These are phyloP conservation scores for Atrina japonica DNA, from an alignment of 2,888 invertebrate genomes.

Conservation along the genomic window DNA sequence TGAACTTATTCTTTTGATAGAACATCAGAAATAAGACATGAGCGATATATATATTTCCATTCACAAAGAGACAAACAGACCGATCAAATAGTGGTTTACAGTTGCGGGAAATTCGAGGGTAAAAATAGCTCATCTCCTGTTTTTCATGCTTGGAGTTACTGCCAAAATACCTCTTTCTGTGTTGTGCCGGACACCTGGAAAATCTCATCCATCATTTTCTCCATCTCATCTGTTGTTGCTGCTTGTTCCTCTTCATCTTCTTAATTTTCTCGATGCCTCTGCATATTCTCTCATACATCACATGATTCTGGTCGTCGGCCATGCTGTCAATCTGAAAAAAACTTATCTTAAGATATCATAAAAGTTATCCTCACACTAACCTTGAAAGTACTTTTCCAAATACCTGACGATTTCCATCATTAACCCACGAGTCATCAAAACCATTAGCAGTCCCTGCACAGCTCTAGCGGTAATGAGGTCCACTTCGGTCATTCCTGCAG, in stretches of 20 bases:
- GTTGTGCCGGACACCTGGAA: not conserved
- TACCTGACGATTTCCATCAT: slow-evolving; percentile 3
- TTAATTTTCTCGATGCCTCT: not conserved
- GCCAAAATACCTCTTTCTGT: too few relatives aligned
- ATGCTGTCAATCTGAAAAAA: slow-evolving; percentile 4
- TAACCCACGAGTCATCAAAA: slow-evolving; percentile 4
- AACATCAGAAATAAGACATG: too few relatives aligned
- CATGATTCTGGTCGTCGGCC: too few relatives aligned
- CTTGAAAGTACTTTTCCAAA: not conserved
- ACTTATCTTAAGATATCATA: not conserved
- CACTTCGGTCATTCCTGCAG: not conserved
- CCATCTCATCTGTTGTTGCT: not conserved
- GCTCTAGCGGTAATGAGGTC: not conserved
- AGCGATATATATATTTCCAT: too few relatives aligned
- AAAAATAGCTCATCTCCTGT: too few relatives aligned
- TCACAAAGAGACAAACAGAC: too few relatives aligned
- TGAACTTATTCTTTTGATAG: too few relatives aligned
- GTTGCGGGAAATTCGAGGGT: too few relatives aligned
- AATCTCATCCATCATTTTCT: not conserved
- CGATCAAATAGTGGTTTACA: too few relatives aligned
- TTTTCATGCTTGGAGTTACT: too few relatives aligned
- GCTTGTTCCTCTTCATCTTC: not conserved
- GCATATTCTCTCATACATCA: too few relatives aligned
- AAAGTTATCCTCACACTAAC: not conserved
- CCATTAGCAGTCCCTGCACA: not conserved